phyloP scores from a whole-genome alignment of 2,888 invertebrate species.

The Amphimallon solstitiale region DNA sequence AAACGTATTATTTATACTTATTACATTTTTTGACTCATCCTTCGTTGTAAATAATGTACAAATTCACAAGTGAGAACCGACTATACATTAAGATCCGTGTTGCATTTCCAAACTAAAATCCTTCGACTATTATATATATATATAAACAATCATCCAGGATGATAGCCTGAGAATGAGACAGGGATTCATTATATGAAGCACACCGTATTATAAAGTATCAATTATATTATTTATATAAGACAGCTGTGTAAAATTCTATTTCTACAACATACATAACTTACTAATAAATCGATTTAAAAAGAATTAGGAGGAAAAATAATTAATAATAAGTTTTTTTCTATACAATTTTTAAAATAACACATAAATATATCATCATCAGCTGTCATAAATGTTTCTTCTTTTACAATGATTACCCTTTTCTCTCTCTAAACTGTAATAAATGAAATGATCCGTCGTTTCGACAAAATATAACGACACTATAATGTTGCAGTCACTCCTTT shows the following conservation, averaged over 20 bases:
- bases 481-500: not conserved
- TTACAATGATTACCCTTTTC: not conserved
- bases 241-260: constrained; percentile 43
- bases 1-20: constrained; percentile 19
- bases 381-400: constrained; percentile 24
- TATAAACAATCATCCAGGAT: not conserved
- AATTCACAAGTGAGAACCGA: constrained; percentile 41
- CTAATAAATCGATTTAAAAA: constrained; percentile 27
- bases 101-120: constrained; percentile 7
- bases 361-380: constrained; percentile 37
- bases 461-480: constrained; percentile 18
- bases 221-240: constrained; percentile 40
- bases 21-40: constrained; percentile 42
- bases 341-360: constrained; percentile 41
- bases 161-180: constrained; percentile 51
- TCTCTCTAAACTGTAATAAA: no score
- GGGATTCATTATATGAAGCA: constrained; percentile 56
- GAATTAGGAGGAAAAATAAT: constrained; percentile 33
- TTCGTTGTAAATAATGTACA: constrained; percentile 60
- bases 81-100: constrained; percentile 39
- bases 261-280: constrained; percentile 47
- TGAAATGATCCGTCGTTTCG: not conserved
- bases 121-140: not conserved
- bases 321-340: constrained; percentile 39
- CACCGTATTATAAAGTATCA: constrained; percentile 53